Percentiles rank a stretch among this genome's conserved stretches.
Conservation (phyloP, 2,888 invertebrate species). For the Autographa pulchrina region DNA sequence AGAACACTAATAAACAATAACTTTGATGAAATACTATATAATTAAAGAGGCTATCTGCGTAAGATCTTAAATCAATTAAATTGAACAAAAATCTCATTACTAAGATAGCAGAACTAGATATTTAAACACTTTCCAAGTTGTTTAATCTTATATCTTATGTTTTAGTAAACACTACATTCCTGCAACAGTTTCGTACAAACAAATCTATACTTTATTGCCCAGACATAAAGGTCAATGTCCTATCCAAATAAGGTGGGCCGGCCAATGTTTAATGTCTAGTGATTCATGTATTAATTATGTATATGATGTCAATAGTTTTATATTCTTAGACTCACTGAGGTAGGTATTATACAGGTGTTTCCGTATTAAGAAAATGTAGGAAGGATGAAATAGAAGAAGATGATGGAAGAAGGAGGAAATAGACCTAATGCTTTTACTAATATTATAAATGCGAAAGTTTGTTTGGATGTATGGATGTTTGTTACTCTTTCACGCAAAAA, state of each 20-base stretch:
- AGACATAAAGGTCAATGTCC: slow-evolving; percentile 55
- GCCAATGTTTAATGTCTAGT: slow-evolving; percentile 41
- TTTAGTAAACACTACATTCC: slow-evolving; percentile 38
- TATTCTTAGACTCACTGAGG: slow-evolving; percentile 23
- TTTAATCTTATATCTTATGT: slow-evolving; percentile 40
- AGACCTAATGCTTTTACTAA: too few relatives aligned
- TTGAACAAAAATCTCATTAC: slow-evolving; percentile 30
- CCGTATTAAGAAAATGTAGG: slow-evolving; percentile 20
- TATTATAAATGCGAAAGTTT: too few relatives aligned
- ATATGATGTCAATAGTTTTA: slow-evolving; percentile 47
- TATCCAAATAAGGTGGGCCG: slow-evolving; percentile 44
- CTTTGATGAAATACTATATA: slow-evolving; percentile 10
- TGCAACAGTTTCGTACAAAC: slow-evolving; percentile 14
- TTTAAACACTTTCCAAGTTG: slow-evolving; percentile 52
- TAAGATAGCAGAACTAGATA: slow-evolving; percentile 35
- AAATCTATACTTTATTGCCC: slow-evolving; percentile 33
- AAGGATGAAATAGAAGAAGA: slow-evolving; percentile 13
- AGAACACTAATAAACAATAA: neutral
- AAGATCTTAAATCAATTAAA: slow-evolving; percentile 28
- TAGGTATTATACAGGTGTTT: slow-evolving; percentile 24
- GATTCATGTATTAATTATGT: slow-evolving; percentile 59
- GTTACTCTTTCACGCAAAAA: too few relatives aligned
- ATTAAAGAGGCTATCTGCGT: slow-evolving; percentile 20
- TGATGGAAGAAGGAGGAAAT: too few relatives aligned
- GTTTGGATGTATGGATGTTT: too few relatives aligned